These are phyloP conservation scores for Cheirogaleus medius DNA, from an alignment of 2,113 vertebrate genomes.

Conservation along the genomic window DNA sequence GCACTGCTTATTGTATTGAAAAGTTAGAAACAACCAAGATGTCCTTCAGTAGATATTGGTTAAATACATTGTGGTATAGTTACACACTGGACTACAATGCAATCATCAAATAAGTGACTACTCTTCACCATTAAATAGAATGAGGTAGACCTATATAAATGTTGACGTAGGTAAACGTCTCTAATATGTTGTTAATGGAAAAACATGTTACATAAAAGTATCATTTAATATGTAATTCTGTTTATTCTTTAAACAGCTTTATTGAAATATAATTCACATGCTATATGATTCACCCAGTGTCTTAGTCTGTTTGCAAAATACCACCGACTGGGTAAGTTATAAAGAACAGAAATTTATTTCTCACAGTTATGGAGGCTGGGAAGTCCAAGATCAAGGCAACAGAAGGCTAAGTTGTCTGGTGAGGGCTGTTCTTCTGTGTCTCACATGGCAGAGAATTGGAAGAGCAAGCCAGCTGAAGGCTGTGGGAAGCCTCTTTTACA, in stretches of 20 bases:
- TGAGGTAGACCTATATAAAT: background rate
- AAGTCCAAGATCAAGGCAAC: background rate
- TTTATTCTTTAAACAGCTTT: background rate
- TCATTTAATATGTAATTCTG: background rate
- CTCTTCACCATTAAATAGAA: background rate
- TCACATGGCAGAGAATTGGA: background rate
- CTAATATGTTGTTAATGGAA: background rate
- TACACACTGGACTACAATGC: background rate
- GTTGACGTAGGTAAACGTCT: background rate
- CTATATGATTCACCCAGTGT: background rate
- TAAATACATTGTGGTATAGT: background rate
- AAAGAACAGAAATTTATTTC: background rate
- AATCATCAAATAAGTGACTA: background rate
- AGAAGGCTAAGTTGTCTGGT: background rate
- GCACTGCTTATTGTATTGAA: background rate
- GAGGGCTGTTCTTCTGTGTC: background rate
- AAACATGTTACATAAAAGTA: background rate
- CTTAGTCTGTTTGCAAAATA: background rate
- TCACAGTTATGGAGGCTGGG: background rate
- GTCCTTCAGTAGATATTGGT: background rate
- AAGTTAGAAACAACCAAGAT: background rate
- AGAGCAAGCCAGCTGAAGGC: background rate
- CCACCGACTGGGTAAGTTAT: background rate
- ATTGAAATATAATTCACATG: background rate
- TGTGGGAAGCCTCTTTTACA: background rate